Conservation (phyloP, 2,797 vertebrate species). For the Muscicapa striata region DNA sequence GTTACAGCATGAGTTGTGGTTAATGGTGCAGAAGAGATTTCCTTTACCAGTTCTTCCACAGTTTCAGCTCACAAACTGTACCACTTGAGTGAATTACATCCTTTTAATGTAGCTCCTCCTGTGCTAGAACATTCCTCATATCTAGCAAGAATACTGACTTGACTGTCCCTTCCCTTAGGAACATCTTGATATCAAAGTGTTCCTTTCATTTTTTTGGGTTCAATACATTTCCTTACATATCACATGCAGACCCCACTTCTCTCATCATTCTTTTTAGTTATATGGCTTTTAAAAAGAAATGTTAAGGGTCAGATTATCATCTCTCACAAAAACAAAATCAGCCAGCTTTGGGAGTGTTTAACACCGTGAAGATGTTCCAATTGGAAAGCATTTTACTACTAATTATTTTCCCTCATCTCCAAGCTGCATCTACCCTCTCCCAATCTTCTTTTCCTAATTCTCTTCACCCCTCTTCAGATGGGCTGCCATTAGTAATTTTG, state of each 20-base stretch:
- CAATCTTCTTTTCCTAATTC: neutral
- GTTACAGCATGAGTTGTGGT: neutral
- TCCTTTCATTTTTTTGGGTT: neutral
- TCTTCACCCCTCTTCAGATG: neutral
- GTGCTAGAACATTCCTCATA: fast-evolving
- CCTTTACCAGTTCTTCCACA: neutral
- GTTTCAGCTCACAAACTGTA: neutral
- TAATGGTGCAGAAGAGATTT: neutral
- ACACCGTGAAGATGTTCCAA: neutral
- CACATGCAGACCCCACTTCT: neutral
- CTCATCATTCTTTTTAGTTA: neutral
- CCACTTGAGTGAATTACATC: neutral
- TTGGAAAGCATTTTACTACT: neutral
- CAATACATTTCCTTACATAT: fast-evolving
- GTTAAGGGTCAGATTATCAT: neutral
- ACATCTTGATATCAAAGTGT: neutral
- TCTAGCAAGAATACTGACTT: neutral
- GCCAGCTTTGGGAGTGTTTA: neutral
- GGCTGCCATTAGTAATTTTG: neutral
- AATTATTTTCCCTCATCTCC: neutral
- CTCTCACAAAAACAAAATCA: neutral
- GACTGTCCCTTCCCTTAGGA: fast-evolving
- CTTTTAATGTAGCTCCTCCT: neutral
- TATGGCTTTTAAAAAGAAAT: fast-evolving
- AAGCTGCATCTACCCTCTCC: neutral